Conservation (phyloP, 2,888 invertebrate genomes). For the Boloria selene region DNA sequence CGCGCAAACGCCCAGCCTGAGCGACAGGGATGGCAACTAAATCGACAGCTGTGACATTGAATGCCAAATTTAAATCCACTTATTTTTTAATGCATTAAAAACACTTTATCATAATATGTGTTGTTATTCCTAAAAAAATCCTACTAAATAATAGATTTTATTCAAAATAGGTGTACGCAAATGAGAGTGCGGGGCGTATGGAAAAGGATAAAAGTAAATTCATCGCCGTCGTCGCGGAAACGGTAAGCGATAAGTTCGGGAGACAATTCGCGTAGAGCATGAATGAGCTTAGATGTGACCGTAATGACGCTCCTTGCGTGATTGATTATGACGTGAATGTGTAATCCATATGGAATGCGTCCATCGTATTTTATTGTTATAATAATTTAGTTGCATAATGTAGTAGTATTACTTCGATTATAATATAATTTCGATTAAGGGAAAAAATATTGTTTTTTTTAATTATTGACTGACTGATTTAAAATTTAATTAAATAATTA, state of each 20-base stretch:
- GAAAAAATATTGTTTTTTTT: too few species aligned
- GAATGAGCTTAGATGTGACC: conserved; percentile 67
- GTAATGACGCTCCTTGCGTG: conserved; percentile 62
- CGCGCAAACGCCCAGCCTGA: conserved; percentile 79
- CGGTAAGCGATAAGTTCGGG: conserved; percentile 60
- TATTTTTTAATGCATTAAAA: conserved; percentile 38
- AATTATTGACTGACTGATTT: too few species aligned
- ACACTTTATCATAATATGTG: conserved; percentile 31
- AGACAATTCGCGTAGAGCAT: conserved; percentile 69
- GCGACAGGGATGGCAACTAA: conserved; percentile 74
- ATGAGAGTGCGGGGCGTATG: conserved; percentile 54
- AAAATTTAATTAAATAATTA: too few species aligned
- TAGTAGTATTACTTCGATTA: background rate
- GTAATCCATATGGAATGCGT: conserved; percentile 34
- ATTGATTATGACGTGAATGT: conserved; percentile 53
- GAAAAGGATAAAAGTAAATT: conserved; percentile 80
- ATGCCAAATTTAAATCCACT: conserved; percentile 45
- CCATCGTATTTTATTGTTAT: conserved; percentile 25
- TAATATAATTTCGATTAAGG: too few species aligned
- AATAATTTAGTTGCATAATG: conserved; percentile 2
- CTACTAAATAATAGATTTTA: conserved; percentile 21
- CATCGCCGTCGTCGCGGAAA: conserved; percentile 72
- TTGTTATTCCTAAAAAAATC: conserved; percentile 26
- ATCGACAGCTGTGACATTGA: conserved; percentile 60
- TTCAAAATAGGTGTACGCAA: conserved; percentile 47